phyloP scores from a whole-genome alignment of 2,888 invertebrate genomes.

The Lucinisca nassula region DNA sequence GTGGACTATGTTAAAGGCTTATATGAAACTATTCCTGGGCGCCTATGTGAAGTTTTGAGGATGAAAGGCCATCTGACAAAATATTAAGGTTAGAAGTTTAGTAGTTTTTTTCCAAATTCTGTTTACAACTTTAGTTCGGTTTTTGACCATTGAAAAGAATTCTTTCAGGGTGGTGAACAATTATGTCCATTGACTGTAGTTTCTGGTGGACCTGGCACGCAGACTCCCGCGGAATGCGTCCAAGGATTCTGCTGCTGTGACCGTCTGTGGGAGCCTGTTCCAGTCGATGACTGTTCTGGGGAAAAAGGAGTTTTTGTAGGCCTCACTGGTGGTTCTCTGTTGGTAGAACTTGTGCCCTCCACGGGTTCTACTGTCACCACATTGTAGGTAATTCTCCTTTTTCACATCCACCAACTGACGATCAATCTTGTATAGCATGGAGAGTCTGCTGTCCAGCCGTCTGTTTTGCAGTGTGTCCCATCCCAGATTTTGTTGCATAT shows the following conservation, averaged over 20 bases:
- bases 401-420: conserved; percentile 7
- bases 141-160: too few species aligned
- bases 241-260: not conserved
- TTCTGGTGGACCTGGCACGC: not conserved
- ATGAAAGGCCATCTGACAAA: too few species aligned
- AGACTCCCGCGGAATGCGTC: not conserved
- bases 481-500: conserved; percentile 27
- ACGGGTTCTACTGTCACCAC: conserved; percentile 14
- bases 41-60: too few species aligned
- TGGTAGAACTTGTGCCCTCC: conserved; percentile 9
- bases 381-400: not conserved
- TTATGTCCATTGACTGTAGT: too few species aligned
- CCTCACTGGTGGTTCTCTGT: conserved; percentile 3
- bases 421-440: conserved; percentile 23
- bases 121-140: too few species aligned
- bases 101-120: too few species aligned
- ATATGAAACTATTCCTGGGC: too few species aligned
- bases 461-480: conserved; percentile 16
- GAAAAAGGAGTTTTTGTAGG: conserved; percentile 8
- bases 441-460: conserved; percentile 6
- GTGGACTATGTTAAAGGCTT: too few species aligned
- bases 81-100: too few species aligned
- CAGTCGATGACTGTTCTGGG: conserved; percentile 5
- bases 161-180: too few species aligned
- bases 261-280: not conserved